These are phyloP conservation scores for Galerucella pusilla DNA, from an alignment of 2,888 invertebrate species.

Conservation along the genomic window DNA sequence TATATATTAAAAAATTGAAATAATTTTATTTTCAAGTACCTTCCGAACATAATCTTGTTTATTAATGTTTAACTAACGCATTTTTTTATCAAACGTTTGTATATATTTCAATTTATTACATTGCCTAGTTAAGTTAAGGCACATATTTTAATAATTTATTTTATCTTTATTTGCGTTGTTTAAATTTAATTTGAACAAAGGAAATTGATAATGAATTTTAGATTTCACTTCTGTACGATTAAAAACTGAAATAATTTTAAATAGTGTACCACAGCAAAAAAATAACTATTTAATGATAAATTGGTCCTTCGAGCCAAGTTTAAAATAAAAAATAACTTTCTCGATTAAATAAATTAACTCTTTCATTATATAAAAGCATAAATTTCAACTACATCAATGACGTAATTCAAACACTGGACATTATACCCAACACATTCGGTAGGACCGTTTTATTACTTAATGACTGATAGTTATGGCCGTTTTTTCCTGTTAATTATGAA, in stretches of 20 bases:
- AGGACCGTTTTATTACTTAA: slow-evolving; percentile 21
- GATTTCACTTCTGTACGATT: background rate
- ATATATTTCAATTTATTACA: background rate
- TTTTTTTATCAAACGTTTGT: too few species aligned
- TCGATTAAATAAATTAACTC: background rate
- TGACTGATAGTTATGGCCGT: slow-evolving; percentile 12
- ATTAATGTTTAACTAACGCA: too few species aligned
- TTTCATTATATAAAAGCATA: background rate
- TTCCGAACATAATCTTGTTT: too few species aligned
- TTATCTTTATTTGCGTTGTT: slow-evolving; percentile 5
- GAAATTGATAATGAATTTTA: slow-evolving; percentile 1
- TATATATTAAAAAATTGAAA: too few species aligned
- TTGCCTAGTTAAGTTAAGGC: background rate
- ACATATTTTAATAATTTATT: background rate
- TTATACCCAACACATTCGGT: slow-evolving; percentile 16
- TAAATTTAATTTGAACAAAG: background rate
- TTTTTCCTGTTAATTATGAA: slow-evolving; percentile 17
- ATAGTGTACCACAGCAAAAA: too few species aligned
- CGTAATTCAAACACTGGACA: slow-evolving; percentile 15
- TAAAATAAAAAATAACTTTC: too few species aligned
- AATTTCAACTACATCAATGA: slow-evolving; percentile 4
- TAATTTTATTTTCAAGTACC: too few species aligned
- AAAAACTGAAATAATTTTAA: background rate
- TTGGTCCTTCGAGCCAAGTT: too few species aligned
- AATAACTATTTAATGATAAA: too few species aligned